A percentile compares a stretch with the other conserved stretches of the same genome.
Conservation (phyloP, 1,140 invertebrate species). For the Drosophila orosa region DNA sequence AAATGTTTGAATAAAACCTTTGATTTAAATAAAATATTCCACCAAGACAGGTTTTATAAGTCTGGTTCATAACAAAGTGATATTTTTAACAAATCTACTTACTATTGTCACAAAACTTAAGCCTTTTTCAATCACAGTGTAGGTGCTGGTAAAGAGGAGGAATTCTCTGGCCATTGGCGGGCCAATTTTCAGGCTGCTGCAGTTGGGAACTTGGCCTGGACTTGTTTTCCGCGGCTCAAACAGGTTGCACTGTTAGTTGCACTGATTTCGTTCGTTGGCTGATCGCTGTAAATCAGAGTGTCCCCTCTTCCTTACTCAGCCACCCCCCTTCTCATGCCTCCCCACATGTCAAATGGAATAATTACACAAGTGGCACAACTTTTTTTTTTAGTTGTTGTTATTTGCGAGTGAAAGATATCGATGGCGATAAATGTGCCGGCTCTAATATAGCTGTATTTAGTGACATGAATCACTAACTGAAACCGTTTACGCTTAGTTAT, state of each 20-base stretch:
- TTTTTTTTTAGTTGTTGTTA: conserved; percentile 21
- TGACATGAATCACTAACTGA: conserved; percentile 57
- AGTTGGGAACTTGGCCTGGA: conserved; percentile 33
- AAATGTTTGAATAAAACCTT: not conserved
- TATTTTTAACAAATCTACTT: no score
- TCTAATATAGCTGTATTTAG: conserved; percentile 51
- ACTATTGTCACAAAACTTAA: not conserved
- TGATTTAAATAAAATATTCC: no score
- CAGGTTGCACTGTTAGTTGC: conserved; percentile 81
- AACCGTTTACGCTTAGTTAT: conserved; percentile 51
- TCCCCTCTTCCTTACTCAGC: not conserved
- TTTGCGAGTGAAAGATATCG: conserved; percentile 52
- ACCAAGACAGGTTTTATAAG: no score
- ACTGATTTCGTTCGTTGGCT: conserved; percentile 66
- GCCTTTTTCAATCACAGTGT: not conserved
- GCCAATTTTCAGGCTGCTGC: conserved; percentile 64
- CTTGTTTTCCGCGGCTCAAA: conserved; percentile 62
- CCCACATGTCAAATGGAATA: conserved; percentile 54
- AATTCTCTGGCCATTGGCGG: conserved; percentile 48
- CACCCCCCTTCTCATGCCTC: not conserved
- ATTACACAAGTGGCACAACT: conserved; percentile 64
- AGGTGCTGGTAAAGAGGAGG: not conserved
- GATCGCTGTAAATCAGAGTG: conserved; percentile 63
- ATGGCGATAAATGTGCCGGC: conserved; percentile 36
- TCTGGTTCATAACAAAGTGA: no score